Base-by-base conservation (phyloP, 2,113 vertebrate genomes). In the Cyrtonyx montezumae region DNA sequence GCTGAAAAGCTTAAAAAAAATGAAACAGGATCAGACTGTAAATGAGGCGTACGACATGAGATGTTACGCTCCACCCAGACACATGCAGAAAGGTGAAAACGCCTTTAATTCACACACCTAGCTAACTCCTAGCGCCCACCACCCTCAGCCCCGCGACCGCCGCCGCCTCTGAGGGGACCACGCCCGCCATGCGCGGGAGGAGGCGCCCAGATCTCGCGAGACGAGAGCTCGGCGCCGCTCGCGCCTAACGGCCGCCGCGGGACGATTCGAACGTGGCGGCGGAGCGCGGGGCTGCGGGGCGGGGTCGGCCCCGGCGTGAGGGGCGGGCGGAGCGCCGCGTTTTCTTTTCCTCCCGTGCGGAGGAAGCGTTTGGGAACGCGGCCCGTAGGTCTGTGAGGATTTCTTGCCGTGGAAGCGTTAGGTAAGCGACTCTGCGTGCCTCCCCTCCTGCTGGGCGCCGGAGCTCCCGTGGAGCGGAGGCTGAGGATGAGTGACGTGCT, bases 211-310 rank as follows among this genome's bases (percentile, higher is more conserved):
- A 2, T 93, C 93, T 96, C 93, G 93, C 95, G 95, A 93, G 93
- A 93, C 4, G 11, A 1, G 63, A 80, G 14, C 16, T 23, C 8
- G 4, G 16, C 11, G 0, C 79, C 94, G 94, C 89, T 61, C 85
- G 62, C 91, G 53, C 37, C 55, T 53, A 23, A 2, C 37, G 46
- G 30, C 55, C 65, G 49, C 28, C 88, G 97, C 97, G 97, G 94
- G 94, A 77, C 86, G 40, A 91, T 98, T 98, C 94, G 96, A 98
- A 98, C 87, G 26, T 6, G 75, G 18, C 6, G 81, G 67, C 4
- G 53, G 15, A 3, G 74, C 55, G 25, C 53, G 15, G 13, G 26
- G 95, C 62, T 8, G 21, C 13, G 62, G 5, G 16, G 11, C 1
- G 5, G 34, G 28, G 9, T 46, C 10, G 45, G 45, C 45, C 19